Evolutionary conservation across 2,888 invertebrate species (phyloP).

Genomic region (Lepidochitona cinerea): DNA sequence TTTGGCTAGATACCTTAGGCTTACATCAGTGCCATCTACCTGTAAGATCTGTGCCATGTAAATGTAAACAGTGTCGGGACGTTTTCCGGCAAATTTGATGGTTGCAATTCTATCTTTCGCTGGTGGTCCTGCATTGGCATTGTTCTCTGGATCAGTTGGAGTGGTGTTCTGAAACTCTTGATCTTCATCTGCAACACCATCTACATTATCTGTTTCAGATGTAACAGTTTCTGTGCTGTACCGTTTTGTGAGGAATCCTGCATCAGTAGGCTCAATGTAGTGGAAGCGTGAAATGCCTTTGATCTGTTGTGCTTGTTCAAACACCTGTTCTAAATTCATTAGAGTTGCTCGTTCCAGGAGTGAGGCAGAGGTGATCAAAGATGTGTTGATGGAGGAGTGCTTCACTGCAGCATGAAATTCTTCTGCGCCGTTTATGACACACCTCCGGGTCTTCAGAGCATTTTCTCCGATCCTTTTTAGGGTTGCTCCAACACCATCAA

Average conservation of each 20-base stretch:
- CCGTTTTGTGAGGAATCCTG: neutral
- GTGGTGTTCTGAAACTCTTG: no score
- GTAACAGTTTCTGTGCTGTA: neutral
- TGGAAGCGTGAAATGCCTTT: neutral
- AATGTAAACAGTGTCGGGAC: neutral
- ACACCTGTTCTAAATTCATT: neutral
- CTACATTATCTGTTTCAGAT: neutral
- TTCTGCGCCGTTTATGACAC: neutral
- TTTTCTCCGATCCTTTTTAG: neutral
- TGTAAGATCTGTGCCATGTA: slow-evolving; percentile 7
- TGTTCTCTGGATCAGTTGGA: no score
- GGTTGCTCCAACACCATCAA: slow-evolving; percentile 10
- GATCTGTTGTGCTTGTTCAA: neutral
- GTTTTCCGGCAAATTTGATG: neutral
- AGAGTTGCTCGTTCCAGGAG: neutral
- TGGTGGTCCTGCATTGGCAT: neutral
- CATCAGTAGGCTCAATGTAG: neutral
- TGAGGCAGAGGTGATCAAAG: neutral
- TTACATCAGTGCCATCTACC: neutral
- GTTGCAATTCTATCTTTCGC: neutral
- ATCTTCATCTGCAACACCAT: neutral
- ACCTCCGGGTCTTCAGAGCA: neutral
- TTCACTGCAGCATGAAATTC: neutral
- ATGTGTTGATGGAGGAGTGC: neutral
- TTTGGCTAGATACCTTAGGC: neutral